These are phyloP conservation scores for Atta texana DNA, from an alignment of 1,140 invertebrate genomes.

Conservation along the genomic window DNA sequence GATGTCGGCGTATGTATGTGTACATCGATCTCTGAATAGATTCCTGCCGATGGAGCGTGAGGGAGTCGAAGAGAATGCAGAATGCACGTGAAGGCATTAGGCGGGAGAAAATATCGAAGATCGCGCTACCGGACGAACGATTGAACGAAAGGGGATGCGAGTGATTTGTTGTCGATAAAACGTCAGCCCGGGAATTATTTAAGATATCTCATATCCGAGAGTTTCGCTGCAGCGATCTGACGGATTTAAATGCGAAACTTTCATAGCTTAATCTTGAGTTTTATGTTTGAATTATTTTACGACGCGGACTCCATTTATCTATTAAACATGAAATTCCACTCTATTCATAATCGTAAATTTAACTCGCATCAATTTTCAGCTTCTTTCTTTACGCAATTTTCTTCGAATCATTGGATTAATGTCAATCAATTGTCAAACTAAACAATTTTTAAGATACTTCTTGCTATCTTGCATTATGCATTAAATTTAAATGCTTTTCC, in stretches of 20 bases:
- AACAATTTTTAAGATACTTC: conserved; percentile 2
- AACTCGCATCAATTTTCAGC: background rate
- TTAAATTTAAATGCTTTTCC: conserved; percentile 40
- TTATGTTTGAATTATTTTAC: background rate
- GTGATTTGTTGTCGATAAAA: conserved; percentile 64
- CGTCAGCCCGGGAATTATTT: conserved; percentile 56
- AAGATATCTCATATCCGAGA: conserved; percentile 50
- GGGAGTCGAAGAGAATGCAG: conserved; percentile 46
- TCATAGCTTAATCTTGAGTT: background rate
- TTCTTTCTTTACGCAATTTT: background rate
- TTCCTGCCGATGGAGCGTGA: conserved; percentile 36
- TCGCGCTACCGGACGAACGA: conserved; percentile 31
- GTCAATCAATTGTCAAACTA: conserved; percentile 34
- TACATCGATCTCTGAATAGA: conserved; percentile 40
- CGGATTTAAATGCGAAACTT: conserved; percentile 39
- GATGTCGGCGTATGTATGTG: background rate
- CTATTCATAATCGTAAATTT: background rate
- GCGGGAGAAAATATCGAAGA: conserved; percentile 43
- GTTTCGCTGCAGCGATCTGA: background rate
- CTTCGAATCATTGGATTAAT: background rate
- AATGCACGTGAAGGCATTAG: conserved; percentile 27
- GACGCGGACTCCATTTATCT: background rate
- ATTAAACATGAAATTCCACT: background rate
- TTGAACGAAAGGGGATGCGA: conserved; percentile 31
- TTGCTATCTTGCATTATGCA: conserved; percentile 31